These are phyloP conservation scores for Oreochromis niloticus DNA, from an alignment of 2,113 vertebrate genomes.

Conservation along the genomic window DNA sequence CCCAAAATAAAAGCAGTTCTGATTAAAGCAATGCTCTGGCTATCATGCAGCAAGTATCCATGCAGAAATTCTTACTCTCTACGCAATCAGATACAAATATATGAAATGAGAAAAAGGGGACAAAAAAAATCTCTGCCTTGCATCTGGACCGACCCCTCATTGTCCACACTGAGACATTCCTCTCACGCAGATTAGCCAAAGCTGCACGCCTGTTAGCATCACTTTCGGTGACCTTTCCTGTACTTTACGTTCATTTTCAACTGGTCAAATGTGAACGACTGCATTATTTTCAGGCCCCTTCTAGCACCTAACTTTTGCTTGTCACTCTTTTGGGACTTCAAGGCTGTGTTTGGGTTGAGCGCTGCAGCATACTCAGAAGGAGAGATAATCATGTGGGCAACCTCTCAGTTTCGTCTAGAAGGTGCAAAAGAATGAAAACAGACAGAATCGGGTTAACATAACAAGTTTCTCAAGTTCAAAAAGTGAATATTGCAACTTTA, in stretches of 20 bases:
- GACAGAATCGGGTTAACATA: not conserved
- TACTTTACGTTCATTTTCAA: not conserved
- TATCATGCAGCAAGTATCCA: slow-evolving; percentile 64
- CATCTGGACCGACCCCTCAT: not conserved
- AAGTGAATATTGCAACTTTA: not conserved
- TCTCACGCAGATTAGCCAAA: not conserved
- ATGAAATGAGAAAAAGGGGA: not conserved
- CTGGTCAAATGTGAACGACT: not conserved
- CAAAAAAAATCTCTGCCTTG: not conserved
- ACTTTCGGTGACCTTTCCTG: not conserved
- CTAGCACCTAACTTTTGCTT: not conserved
- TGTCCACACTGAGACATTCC: not conserved
- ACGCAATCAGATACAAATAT: slow-evolving; percentile 11
- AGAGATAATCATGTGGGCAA: slow-evolving; percentile 65
- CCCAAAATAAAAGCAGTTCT: not conserved
- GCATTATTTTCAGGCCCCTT: not conserved
- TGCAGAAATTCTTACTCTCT: slow-evolving; percentile 52
- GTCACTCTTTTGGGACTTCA: slow-evolving; percentile 6
- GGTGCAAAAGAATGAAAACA: not conserved
- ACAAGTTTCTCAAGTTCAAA: not conserved
- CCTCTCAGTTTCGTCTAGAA: slow-evolving; percentile 67
- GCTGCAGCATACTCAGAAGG: slow-evolving; percentile 10
- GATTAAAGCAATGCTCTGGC: slow-evolving; percentile 1
- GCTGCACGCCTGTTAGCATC: not conserved
- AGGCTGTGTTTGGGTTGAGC: slow-evolving; percentile 25